These are phyloP conservation scores for Trinorchestia longiramus DNA, from an alignment of 1,140 invertebrate genomes.

Conservation along the genomic window DNA sequence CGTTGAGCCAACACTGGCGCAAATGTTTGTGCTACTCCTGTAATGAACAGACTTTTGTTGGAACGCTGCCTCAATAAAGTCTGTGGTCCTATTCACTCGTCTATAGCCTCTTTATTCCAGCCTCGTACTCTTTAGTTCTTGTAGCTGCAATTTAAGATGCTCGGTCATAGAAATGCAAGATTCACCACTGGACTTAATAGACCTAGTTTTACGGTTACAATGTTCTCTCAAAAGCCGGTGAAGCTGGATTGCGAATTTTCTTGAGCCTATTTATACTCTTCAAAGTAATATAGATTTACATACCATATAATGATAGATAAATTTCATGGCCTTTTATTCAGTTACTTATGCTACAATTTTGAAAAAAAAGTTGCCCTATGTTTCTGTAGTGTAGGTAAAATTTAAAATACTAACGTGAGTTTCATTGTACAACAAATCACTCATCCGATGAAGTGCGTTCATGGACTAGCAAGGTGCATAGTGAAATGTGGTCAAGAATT, in stretches of 20 bases:
- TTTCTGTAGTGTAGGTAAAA: no score
- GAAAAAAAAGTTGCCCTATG: no score
- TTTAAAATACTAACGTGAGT: no score
- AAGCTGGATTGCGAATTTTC: not conserved
- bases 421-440: no score
- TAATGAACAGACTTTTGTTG: constrained; percentile 20
- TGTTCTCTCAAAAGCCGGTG: not conserved
- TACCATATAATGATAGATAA: no score
- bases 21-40: not conserved
- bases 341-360: no score
- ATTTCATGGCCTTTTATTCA: no score
- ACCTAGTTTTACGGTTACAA: not conserved
- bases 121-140: not conserved
- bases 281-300: no score
- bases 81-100: not conserved
- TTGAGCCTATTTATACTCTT: not conserved
- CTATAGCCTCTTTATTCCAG: not conserved
- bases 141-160: not conserved
- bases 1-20: not conserved
- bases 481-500: no score
- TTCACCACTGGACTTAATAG: not conserved
- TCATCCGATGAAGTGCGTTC: no score
- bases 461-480: no score
- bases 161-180: not conserved
- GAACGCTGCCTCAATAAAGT: not conserved